Evolutionary conservation across 2,797 vertebrate species (phyloP).

Genomic region (Sebastes melanostomus): DNA sequence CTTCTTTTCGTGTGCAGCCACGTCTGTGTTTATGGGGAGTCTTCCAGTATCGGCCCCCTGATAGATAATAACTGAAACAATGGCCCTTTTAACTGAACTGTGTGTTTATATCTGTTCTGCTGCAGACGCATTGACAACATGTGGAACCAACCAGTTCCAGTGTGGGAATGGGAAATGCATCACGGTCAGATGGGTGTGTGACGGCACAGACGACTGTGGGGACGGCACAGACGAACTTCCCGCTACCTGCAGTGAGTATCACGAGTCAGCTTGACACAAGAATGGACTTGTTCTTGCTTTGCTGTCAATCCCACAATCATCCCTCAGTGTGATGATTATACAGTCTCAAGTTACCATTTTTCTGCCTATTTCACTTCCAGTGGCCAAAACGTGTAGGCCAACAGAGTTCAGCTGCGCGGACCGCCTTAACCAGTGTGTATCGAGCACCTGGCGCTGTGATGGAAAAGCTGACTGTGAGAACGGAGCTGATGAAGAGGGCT

Average conservation of each 20-base stretch:
- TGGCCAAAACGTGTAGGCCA: constrained; percentile 79
- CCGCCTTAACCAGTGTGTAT: constrained; percentile 84
- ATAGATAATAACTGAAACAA: neutral
- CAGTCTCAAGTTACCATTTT: neutral
- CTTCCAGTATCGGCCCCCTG: neutral
- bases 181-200: constrained; percentile 85
- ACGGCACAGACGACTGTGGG: constrained; percentile 84
- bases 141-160: constrained; percentile 78
- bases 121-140: constrained; percentile 67
- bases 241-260: constrained; percentile 86
- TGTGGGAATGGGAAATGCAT: constrained; percentile 86
- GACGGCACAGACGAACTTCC: constrained; percentile 87
- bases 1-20: neutral
- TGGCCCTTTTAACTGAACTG: neutral
- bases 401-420: constrained; percentile 86
- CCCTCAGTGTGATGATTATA: neutral
- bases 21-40: neutral
- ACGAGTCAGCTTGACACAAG: too few species aligned
- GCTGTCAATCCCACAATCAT: neutral
- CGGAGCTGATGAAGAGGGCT: constrained; percentile 84
- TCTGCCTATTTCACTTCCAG: constrained; percentile 58
- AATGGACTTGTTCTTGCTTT: neutral
- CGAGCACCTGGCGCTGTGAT: constrained; percentile 86
- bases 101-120: constrained; percentile 26
- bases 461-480: constrained; percentile 86